A percentile compares a stretch with the other conserved stretches of the same genome.
Conservation (phyloP, 2,888 invertebrate species). For the Eucera pruinosa region DNA sequence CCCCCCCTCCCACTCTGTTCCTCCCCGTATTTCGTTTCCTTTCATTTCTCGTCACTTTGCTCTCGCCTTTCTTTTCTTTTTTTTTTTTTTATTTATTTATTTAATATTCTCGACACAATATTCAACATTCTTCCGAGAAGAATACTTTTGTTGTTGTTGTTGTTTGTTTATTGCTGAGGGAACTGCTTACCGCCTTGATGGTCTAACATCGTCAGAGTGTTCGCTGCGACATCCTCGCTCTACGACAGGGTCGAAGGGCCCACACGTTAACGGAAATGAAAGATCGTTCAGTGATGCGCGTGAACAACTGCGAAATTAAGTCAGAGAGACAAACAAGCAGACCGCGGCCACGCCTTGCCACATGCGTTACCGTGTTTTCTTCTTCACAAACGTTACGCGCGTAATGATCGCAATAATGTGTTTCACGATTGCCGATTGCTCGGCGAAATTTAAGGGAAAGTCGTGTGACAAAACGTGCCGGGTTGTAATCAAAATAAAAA, state of each 20-base stretch:
- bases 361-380: neutral
- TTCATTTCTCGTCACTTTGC: constrained; percentile 40
- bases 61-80: constrained; percentile 27
- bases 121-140: constrained; percentile 24
- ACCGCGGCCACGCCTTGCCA: constrained; percentile 61
- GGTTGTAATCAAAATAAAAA: constrained; percentile 64
- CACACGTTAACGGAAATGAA: constrained; percentile 77
- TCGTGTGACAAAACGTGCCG: constrained; percentile 66
- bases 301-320: constrained; percentile 77
- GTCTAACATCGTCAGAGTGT: constrained; percentile 95
- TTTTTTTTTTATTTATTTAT: neutral
- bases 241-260: constrained; percentile 86
- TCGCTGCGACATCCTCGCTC: constrained; percentile 96
- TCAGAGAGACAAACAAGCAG: constrained; percentile 73
- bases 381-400: neutral
- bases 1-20: constrained; percentile 1
- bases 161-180: constrained; percentile 68
- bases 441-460: too few relatives aligned
- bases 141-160: constrained; percentile 31
- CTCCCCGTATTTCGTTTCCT: constrained; percentile 28
- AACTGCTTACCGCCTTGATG: constrained; percentile 96
- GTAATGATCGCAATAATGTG: too few relatives aligned
- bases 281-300: constrained; percentile 78
- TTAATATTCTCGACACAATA: neutral
- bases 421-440: too few relatives aligned